These are phyloP conservation scores for Drosophila birchii DNA, from an alignment of 2,888 invertebrate species.

Conservation along the genomic window DNA sequence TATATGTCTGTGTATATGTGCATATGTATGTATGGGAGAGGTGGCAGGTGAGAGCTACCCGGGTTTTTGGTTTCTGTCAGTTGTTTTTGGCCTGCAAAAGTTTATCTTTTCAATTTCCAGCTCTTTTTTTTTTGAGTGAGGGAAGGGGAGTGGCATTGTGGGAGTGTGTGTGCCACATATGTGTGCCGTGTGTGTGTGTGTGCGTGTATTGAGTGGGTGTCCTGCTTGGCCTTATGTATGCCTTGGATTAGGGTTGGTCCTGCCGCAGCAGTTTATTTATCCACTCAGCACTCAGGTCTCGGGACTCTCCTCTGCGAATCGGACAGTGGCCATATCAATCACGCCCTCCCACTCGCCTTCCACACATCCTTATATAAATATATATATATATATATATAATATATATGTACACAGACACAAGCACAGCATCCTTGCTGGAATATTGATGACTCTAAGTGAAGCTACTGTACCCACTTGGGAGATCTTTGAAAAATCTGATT, in stretches of 20 bases:
- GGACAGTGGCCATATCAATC: constrained; percentile 77
- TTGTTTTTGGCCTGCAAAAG: constrained; percentile 70
- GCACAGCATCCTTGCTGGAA: not conserved
- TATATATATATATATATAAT: not conserved
- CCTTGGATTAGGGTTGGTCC: constrained; percentile 77
- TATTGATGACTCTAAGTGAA: not conserved
- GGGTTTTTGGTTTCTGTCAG: constrained; percentile 22
- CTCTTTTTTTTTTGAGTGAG: constrained; percentile 25
- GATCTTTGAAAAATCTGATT: not conserved
- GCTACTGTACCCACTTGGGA: constrained; percentile 12
- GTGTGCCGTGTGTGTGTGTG: constrained; percentile 23
- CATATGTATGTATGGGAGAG: not conserved
- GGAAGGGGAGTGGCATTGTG: constrained; percentile 20
- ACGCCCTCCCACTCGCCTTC: constrained; percentile 11
- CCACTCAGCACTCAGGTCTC: constrained; percentile 4
- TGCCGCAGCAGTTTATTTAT: constrained; percentile 39
- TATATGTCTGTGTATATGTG: not conserved
- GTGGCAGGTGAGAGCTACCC: constrained; percentile 55
- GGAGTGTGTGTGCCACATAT: constrained; percentile 56
- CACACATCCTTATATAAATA: not conserved
- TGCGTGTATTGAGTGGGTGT: constrained; percentile 11
- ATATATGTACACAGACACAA: not conserved
- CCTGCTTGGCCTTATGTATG: constrained; percentile 9
- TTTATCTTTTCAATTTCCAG: constrained; percentile 77
- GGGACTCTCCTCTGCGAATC: constrained; percentile 34